Evolutionary conservation across 2,888 invertebrate genomes (phyloP).

Genomic region (Drosophila nigritarsus): DNA sequence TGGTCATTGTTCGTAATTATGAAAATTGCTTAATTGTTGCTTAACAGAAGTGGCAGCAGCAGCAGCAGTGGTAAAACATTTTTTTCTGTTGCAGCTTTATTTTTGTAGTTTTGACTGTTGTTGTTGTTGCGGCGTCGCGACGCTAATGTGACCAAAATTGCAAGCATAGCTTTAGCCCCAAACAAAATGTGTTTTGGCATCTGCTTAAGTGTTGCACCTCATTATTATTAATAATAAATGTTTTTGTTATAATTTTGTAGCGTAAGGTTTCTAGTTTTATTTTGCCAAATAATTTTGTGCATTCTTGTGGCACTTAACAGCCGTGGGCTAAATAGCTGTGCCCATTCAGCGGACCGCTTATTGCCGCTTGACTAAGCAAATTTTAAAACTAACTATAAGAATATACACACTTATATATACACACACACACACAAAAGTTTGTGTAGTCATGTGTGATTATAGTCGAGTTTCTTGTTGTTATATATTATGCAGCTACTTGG

Average conservation of each 20-base stretch:
- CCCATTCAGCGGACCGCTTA: conserved; percentile 66
- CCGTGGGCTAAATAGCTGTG: conserved; percentile 70
- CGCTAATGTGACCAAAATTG: conserved; percentile 39
- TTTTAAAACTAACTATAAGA: conserved; percentile 39
- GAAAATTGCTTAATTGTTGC: conserved; percentile 81
- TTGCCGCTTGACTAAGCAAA: conserved; percentile 75
- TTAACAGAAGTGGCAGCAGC: conserved; percentile 66
- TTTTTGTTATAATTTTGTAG: conserved; percentile 50
- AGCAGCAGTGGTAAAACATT: conserved; percentile 18
- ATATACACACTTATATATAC: conserved; percentile 1
- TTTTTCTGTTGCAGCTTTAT: conserved; percentile 25
- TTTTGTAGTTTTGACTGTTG: conserved; percentile 17
- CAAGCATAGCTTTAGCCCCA: conserved; percentile 26
- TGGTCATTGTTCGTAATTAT: conserved; percentile 81
- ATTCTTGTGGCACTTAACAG: conserved; percentile 47
- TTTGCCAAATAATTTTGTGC: conserved; percentile 67
- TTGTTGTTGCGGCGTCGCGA: conserved; percentile 16
- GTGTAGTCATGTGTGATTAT: conserved; percentile 61
- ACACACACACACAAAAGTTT: conserved; percentile 9
- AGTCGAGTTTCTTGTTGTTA: conserved; percentile 70
- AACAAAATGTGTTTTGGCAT: conserved; percentile 62
- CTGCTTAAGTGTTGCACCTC: conserved; percentile 71
- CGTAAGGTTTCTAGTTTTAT: conserved; percentile 57
- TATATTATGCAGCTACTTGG: conserved; percentile 52
- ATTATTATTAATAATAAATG: conserved; percentile 71